These are phyloP conservation scores for Ectemnius continuus DNA, from an alignment of 2,888 invertebrate species.

Conservation along the genomic window DNA sequence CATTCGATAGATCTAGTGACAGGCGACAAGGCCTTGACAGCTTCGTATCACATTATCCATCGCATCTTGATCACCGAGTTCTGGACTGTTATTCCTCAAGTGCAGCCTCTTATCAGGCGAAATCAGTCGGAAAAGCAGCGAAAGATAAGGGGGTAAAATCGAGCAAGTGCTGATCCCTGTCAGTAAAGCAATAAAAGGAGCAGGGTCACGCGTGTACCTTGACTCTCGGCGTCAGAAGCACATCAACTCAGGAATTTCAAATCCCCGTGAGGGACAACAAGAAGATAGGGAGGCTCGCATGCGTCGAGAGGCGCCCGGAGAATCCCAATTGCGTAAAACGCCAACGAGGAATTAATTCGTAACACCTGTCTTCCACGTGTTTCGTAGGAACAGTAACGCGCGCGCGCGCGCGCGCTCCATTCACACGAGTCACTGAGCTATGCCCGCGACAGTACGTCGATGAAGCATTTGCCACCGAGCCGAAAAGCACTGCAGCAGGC, in stretches of 20 bases:
- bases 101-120: not conserved
- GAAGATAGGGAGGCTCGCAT: too few species aligned
- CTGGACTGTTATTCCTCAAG: not conserved
- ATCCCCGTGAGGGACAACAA: not conserved
- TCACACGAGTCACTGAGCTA: too few species aligned
- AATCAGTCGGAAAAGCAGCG: not conserved
- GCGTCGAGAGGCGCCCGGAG: not conserved
- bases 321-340: constrained; percentile 3
- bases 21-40: not conserved
- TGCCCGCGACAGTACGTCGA: too few species aligned
- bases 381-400: not conserved
- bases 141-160: not conserved
- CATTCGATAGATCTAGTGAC: not conserved
- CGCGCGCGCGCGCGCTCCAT: not conserved
- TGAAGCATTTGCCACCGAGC: not conserved
- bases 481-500: not conserved
- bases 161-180: constrained; percentile 9
- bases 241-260: not conserved
- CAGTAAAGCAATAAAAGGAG: constrained; percentile 17
- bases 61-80: not conserved
- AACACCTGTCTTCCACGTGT: constrained; percentile 38
- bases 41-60: too few species aligned
- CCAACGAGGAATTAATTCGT: not conserved
- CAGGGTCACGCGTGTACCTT: not conserved
- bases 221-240: not conserved